Conservation (phyloP, 2,888 invertebrate species). For the Leptogaster cylindrica region DNA sequence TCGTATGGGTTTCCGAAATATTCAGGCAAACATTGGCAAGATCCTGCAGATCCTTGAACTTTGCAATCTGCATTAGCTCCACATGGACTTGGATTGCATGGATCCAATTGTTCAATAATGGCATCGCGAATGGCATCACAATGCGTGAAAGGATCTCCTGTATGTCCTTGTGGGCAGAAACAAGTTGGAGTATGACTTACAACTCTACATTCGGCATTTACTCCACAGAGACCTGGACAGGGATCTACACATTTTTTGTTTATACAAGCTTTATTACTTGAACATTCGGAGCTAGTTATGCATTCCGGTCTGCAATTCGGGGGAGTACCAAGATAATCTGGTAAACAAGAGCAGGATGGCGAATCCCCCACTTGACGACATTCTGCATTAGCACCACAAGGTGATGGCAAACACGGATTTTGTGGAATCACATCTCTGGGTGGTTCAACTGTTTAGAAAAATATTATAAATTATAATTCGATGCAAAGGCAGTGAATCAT, state of each 20-base stretch:
- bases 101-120: conserved; percentile 59
- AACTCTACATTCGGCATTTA: conserved; percentile 67
- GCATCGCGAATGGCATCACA: conserved; percentile 60
- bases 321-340: conserved; percentile 68
- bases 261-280: conserved; percentile 66
- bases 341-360: conserved; percentile 66
- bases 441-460: conserved; percentile 50
- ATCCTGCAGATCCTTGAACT: conserved; percentile 74
- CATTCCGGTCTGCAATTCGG: conserved; percentile 74
- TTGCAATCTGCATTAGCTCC: conserved; percentile 75
- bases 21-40: conserved; percentile 74
- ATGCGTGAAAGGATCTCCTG: conserved; percentile 68
- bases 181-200: conserved; percentile 68
- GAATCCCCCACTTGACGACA: conserved; percentile 64
- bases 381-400: conserved; percentile 76
- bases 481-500: conserved; percentile 48
- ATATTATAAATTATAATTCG: neutral
- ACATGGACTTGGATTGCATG: conserved; percentile 66
- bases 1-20: conserved; percentile 80
- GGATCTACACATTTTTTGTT: conserved; percentile 67
- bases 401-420: conserved; percentile 69
- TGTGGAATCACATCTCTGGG: conserved; percentile 51
- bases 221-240: conserved; percentile 68
- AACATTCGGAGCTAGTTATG: conserved; percentile 68
- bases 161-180: conserved; percentile 65